Base-by-base conservation (phyloP, 2,797 vertebrate species). In the Anableps anableps region DNA sequence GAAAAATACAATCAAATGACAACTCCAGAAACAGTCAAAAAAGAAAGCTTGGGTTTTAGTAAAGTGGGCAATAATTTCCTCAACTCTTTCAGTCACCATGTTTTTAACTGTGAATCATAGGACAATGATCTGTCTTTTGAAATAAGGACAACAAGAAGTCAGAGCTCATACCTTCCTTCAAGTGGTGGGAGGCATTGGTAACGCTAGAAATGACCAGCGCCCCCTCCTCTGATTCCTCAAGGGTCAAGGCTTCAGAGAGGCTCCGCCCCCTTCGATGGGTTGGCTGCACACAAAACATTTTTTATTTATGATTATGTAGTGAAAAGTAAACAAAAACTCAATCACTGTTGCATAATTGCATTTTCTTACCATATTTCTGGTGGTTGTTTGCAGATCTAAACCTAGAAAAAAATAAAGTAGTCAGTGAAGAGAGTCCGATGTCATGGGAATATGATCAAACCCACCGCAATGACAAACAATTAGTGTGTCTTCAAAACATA, bases 221-320 rank as follows among this genome's bases (percentile, higher is more conserved):
- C 1, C 94, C 94, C 3, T 86, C 80, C 0, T 90, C 91, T 2
- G 90, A 85, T 36, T 86, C 92, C 75, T 95, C 95, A 84, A 95
- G 84, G 11, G 92, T 92, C 83, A 96, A 58, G 26, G 89, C 93
- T 0, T 96, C 94, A 41, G 96, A 96, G 50, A 96, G 90, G 77
- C 95, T 96, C 84, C 89, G 82, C 48, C 88, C 93, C 11, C 95
- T 93, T n/a, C 83, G 91, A 77, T 91, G 92, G 13, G 77, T 29
- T 48, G 73, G 74, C 94, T 96, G 81, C 31, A 77, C 74, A 43
- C 29, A 71, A 41, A 82, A n/a, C 31, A 50, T 58, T 68, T 78
- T 71, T 68, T 1, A 75, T 7, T 0, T 47, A 62, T 36, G 77
- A 66, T 3, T 23, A 1, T 41, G 26, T 21, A 7, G 4, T 13